Conservation (phyloP, 1,140 invertebrate species). For the Rhopalosiphum maidis region DNA sequence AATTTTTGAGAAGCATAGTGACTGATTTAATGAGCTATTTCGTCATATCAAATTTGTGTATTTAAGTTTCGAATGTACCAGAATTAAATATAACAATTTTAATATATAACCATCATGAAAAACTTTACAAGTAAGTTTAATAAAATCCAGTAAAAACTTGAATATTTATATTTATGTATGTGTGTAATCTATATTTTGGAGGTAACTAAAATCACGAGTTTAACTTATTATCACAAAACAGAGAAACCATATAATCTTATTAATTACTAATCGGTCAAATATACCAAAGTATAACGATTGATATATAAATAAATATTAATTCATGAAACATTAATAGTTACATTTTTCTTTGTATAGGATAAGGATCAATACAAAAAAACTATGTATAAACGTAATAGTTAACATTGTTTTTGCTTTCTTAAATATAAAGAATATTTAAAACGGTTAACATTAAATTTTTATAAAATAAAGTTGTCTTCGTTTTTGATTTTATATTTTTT, state of each 20-base stretch:
- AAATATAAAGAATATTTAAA: not conserved
- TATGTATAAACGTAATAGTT: no score
- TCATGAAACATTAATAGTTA: not conserved
- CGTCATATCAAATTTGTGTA: no score
- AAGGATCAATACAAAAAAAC: not conserved
- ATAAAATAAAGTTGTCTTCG: not conserved
- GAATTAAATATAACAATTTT: no score
- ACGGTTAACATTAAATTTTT: not conserved
- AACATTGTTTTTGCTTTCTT: not conserved
- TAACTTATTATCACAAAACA: not conserved
- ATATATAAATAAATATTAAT: not conserved
- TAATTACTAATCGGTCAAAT: not conserved
- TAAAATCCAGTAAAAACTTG: no score
- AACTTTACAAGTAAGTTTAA: no score
- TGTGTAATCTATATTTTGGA: not conserved
- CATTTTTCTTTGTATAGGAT: not conserved
- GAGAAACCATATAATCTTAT: not conserved
- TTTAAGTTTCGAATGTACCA: no score
- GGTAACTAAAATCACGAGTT: not conserved
- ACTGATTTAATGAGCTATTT: no score
- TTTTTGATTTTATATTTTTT: not conserved
- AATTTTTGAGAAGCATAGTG: no score
- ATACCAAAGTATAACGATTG: not conserved
- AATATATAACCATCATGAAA: no score
- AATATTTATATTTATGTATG: no score